A percentile compares a stretch with the other conserved stretches of the same genome.
Conservation (phyloP, 2,888 invertebrate species). For the Melipona beecheii region DNA sequence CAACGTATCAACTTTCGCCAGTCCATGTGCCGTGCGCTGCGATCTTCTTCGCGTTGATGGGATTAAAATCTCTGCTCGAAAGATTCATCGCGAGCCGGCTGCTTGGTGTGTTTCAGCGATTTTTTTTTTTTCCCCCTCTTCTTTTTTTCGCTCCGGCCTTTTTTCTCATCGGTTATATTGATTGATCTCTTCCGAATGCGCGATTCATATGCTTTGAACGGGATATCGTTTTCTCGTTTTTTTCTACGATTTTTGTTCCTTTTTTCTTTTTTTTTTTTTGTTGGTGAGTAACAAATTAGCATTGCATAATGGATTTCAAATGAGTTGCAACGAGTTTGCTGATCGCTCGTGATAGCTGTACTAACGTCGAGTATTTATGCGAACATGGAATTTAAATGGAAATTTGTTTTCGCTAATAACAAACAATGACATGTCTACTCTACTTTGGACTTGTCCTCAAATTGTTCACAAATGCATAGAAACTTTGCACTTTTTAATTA, state of each 20-base stretch:
- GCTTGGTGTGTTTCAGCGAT: background rate
- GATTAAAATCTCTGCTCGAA: slow-evolving; percentile 22
- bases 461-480: too few species aligned
- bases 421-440: too few species aligned
- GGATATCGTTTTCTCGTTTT: background rate
- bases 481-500: too few species aligned
- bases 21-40: background rate
- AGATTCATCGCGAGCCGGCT: background rate
- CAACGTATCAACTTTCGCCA: slow-evolving; percentile 3
- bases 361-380: too few species aligned
- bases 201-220: background rate
- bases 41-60: background rate
- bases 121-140: background rate
- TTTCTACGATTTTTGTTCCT: background rate
- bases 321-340: background rate
- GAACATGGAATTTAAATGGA: too few species aligned
- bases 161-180: background rate
- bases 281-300: background rate
- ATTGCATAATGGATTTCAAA: background rate
- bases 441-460: too few species aligned
- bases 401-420: too few species aligned
- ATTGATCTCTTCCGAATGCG: slow-evolving; percentile 2
- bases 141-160: background rate
- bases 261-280: background rate
- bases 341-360: background rate